Evolutionary conservation across 2,797 vertebrate species (phyloP), one percentile per base, ranked within the genome.

Genomic region (Muraenolepis orangiensis): DNA sequence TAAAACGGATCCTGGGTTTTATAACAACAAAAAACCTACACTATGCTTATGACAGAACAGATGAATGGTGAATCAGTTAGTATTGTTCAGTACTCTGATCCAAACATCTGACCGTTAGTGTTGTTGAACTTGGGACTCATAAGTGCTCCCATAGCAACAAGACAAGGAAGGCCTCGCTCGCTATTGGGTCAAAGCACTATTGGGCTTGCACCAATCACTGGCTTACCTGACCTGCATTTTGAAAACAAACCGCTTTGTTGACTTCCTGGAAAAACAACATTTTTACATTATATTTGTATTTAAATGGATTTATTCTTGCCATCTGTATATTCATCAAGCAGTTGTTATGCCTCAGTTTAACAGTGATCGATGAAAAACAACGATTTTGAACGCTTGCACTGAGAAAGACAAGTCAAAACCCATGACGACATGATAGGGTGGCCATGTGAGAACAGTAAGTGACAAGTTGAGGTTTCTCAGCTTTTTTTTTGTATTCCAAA

Each of bases 281-380:
- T 81, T n/a, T 80, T 77, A 74, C 57, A 80, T 64, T 70, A 51
- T 26, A 20, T 18, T 71, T 71, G 74, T 85, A 31, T 79, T 86
- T 81, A 82, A 86, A 80, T 84, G 78, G 79, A 81, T 92, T 90
- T 87, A 88, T 89, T 91, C 84, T 81, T 87, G 75, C 77, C 80
- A 78, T 85, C 69, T 46, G 83, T 70, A 82, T 82, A 84, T 80
- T 73, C 81, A 87, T 75, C 77, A 40, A 77, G 46, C 71, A 72
- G 74, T 46, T 79, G 69, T 67, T 71, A 69, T 81, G 72, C 83
- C 74, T 78, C 80, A 40, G 42, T 71, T 68, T 81, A 88, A 87
- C 84, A 87, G 20, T 38, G 75, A 88, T 81, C 80, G 78, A 75
- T 83, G 80, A 85, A 77, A 85, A 81, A 26, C 57, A 73, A 78